These are phyloP conservation scores for Minunthozetes semirufus DNA, from an alignment of 2,888 invertebrate genomes.

Conservation along the genomic window DNA sequence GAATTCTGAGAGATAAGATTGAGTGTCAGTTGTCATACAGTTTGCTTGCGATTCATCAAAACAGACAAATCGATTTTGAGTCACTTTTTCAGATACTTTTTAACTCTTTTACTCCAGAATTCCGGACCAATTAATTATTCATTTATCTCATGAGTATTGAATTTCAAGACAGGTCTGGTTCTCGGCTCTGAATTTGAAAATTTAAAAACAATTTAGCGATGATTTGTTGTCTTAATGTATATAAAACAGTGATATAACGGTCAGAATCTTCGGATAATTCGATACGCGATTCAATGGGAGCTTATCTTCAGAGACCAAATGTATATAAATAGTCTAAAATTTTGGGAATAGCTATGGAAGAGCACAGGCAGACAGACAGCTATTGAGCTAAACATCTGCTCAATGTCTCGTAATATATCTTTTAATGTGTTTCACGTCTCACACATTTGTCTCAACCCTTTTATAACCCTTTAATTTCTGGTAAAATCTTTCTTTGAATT, in stretches of 20 bases:
- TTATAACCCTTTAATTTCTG: background rate
- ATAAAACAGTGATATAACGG: slow-evolving; percentile 5
- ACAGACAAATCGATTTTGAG: too few relatives aligned
- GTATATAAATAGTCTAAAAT: slow-evolving; percentile 22
- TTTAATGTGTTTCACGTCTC: slow-evolving; percentile 13
- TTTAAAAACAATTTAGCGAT: background rate
- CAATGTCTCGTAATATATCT: slow-evolving; percentile 14
- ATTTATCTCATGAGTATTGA: background rate
- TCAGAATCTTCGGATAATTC: background rate
- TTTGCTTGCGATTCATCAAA: background rate
- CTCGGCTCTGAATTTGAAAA: background rate
- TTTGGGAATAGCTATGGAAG: background rate
- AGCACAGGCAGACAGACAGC: background rate
- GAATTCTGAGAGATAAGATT: background rate
- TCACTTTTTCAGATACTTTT: too few relatives aligned
- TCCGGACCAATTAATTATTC: too few relatives aligned
- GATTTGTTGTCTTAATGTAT: background rate
- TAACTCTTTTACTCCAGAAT: too few relatives aligned
- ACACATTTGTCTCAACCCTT: background rate
- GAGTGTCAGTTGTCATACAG: background rate
- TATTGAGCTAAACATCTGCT: slow-evolving; percentile 16
- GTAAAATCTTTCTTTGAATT: background rate
- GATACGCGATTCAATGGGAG: background rate
- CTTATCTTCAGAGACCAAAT: background rate
- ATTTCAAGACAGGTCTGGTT: background rate